A percentile compares a stretch with the other conserved stretches of the same genome.
phyloP scores from a whole-genome alignment of 2,797 vertebrate species.

The Poecilia gillii region DNA sequence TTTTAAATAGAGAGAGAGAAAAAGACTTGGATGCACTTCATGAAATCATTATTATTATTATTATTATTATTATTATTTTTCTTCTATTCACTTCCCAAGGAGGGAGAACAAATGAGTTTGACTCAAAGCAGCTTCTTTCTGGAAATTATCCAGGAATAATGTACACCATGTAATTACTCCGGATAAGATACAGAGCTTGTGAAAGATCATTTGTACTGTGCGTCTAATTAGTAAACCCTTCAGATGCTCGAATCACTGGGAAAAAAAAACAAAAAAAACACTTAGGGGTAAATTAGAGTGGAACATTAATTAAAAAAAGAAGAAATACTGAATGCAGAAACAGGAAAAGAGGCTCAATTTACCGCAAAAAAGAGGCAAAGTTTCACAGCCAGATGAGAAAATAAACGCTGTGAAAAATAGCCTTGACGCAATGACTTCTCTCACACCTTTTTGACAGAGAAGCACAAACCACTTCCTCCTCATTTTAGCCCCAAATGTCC shows the following conservation, averaged over 20 bases:
- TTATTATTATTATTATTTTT: constrained; percentile 38
- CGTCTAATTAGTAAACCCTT: constrained; percentile 87
- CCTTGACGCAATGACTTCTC: constrained; percentile 70
- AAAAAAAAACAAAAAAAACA: constrained; percentile 73
- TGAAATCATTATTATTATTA: constrained; percentile 36
- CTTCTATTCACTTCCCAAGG: constrained; percentile 51
- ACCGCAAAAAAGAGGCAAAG: constrained; percentile 39
- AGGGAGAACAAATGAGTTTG: constrained; percentile 74
- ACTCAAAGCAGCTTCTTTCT: constrained; percentile 82
- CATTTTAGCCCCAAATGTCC: constrained; percentile 80
- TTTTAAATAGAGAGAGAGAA: constrained; percentile 22
- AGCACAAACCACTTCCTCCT: constrained; percentile 83
- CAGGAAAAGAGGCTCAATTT: constrained; percentile 54
- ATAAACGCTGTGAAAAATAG: constrained; percentile 71
- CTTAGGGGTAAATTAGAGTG: constrained; percentile 75
- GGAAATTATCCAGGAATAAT: constrained; percentile 86
- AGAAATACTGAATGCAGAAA: constrained; percentile 60
- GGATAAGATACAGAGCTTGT: constrained; percentile 83
- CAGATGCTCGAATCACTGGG: constrained; percentile 79
- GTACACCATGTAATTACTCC: constrained; percentile 84
- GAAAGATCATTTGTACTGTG: constrained; percentile 86
- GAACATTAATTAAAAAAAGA: constrained; percentile 65
- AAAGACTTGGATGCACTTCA: constrained; percentile 42
- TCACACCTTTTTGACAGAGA: constrained; percentile 74
- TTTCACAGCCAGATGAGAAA: constrained; percentile 63